Conservation (phyloP, 2,888 invertebrate genomes). For the Lydus trimaculatus region DNA sequence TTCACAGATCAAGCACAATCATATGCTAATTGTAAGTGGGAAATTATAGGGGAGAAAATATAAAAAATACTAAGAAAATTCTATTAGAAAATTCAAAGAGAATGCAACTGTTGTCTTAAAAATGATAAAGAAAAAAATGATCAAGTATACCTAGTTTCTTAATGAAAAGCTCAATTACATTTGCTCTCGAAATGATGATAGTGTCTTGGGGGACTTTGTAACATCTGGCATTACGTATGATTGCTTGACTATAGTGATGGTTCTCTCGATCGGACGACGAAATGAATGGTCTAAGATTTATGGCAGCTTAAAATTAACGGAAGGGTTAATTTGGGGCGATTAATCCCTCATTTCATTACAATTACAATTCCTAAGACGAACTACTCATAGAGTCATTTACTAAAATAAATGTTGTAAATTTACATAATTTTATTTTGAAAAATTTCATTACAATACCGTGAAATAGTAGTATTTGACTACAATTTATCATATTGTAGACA, state of each 20-base stretch:
- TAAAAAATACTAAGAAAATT: constrained; percentile 19
- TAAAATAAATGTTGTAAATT: not conserved
- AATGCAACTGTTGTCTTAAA: not conserved
- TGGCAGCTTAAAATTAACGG: constrained; percentile 59
- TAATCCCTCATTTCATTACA: constrained; percentile 55
- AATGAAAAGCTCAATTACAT: constrained; percentile 16
- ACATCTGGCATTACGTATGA: constrained; percentile 57
- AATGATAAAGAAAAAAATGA: not conserved
- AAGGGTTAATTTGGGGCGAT: constrained; percentile 61
- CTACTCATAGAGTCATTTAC: not conserved
- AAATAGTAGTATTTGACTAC: constrained; percentile 11
- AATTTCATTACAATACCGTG: constrained; percentile 2
- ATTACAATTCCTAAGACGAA: constrained; percentile 27
- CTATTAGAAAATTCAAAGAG: constrained; percentile 15
- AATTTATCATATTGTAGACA: constrained; percentile 52
- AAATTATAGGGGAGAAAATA: constrained; percentile 44
- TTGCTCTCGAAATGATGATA: constrained; percentile 14
- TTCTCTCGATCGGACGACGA: constrained; percentile 53
- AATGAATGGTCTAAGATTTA: constrained; percentile 60
- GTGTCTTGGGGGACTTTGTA: constrained; percentile 40
- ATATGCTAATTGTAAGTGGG: constrained; percentile 51
- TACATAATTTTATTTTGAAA: constrained; percentile 7
- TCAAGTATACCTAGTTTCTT: constrained; percentile 1
- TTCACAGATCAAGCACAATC: constrained; percentile 50
- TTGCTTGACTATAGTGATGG: constrained; percentile 37